Evolutionary conservation across 2,113 vertebrate genomes (phyloP).

Genomic region (Toxotes jaculatrix): DNA sequence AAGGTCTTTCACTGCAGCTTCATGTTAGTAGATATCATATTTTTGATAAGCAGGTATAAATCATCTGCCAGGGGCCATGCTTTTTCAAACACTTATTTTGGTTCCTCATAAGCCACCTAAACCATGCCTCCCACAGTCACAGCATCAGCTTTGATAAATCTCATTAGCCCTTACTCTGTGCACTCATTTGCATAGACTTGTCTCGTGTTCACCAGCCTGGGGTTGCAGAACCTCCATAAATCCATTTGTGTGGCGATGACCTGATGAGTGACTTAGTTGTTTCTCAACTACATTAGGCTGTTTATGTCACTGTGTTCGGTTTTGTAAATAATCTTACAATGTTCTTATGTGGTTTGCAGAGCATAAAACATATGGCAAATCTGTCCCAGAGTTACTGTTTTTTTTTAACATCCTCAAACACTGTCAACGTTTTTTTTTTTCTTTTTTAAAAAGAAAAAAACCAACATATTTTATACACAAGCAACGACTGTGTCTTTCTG

Average conservation of each 20-base stretch:
- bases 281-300: conserved; percentile 8
- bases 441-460: background rate
- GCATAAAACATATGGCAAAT: conserved; percentile 35
- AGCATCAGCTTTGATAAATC: conserved; percentile 71
- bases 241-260: conserved; percentile 38
- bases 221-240: conserved; percentile 36
- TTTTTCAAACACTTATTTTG: conserved; percentile 59
- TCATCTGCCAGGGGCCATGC: conserved; percentile 48
- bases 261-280: conserved; percentile 31
- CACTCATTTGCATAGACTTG: conserved; percentile 66
- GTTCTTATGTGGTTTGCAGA: conserved; percentile 35
- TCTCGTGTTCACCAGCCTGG: conserved; percentile 30
- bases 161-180: conserved; percentile 59
- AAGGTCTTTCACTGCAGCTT: conserved; percentile 58
- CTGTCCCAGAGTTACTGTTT: conserved; percentile 16
- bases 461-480: conserved; percentile 6
- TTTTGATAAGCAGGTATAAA: conserved; percentile 71
- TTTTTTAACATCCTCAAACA: conserved; percentile 6
- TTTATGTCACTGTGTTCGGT: conserved; percentile 15
- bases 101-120: conserved; percentile 54
- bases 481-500: conserved; percentile 8
- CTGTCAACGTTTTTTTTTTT: background rate
- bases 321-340: conserved; percentile 14
- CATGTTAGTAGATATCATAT: conserved; percentile 47
- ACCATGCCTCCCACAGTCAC: conserved; percentile 59